These are phyloP conservation scores for Axinella damicornis DNA, from an alignment of 37 sponge, comb jelly and placozoan genomes.

Conservation along the genomic window DNA sequence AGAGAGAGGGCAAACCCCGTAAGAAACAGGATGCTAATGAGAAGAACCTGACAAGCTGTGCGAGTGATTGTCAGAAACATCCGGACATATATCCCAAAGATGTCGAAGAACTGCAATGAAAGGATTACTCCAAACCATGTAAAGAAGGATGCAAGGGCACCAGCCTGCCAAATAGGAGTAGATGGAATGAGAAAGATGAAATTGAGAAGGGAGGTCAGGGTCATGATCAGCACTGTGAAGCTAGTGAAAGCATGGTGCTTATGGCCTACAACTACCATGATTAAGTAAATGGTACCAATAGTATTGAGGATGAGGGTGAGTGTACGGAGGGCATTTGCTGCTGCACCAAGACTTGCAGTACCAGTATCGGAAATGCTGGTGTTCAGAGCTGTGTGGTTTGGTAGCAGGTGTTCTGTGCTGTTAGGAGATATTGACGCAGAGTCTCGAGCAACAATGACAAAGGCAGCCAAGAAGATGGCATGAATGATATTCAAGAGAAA, in stretches of 20 bases:
- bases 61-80: constrained; percentile 86
- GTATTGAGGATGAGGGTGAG: constrained; percentile 8
- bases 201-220: constrained; percentile 38
- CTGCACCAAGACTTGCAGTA: not conserved
- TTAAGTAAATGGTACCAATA: constrained; percentile 22
- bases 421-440: too few species aligned
- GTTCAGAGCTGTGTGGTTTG: too few species aligned
- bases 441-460: constrained; percentile 40
- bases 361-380: too few species aligned
- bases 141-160: constrained; percentile 80
- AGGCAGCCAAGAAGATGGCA: constrained; percentile 50
- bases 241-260: constrained; percentile 16
- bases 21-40: constrained; percentile 58
- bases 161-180: constrained; percentile 62
- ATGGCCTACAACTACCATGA: constrained; percentile 2
- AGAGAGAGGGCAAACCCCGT: constrained; percentile 78
- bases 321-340: constrained; percentile 38
- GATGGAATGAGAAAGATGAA: constrained; percentile 54
- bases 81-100: constrained; percentile 86
- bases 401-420: too few species aligned
- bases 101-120: constrained; percentile 64
- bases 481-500: constrained; percentile 45
- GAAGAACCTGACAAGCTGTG: constrained; percentile 60
- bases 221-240: constrained; percentile 31
- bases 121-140: constrained; percentile 82